phyloP scores from a whole-genome alignment of 2,888 invertebrate species.

The Cheilosia grossa region DNA sequence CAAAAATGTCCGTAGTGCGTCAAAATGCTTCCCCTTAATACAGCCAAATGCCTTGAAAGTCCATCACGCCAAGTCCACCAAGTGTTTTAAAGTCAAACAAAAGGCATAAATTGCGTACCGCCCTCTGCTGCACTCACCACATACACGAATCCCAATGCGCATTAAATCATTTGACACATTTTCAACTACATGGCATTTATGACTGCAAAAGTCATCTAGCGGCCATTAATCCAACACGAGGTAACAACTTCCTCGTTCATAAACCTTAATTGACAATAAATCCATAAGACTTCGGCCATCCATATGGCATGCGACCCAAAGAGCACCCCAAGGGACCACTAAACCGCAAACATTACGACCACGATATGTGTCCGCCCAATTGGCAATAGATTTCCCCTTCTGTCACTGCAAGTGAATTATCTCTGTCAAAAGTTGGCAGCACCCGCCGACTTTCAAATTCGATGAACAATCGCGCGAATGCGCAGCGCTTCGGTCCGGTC shows the following conservation, averaged over 20 bases:
- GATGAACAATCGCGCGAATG: conserved; percentile 44
- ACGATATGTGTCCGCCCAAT: conserved; percentile 33
- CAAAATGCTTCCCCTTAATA: too few species aligned
- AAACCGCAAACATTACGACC: conserved; percentile 15
- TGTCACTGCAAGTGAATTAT: conserved; percentile 35
- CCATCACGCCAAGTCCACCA: background rate
- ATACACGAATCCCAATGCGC: background rate
- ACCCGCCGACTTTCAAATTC: conserved; percentile 38
- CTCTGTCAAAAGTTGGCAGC: conserved; percentile 36
- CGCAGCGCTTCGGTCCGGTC: background rate
- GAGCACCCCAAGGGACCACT: conserved; percentile 32
- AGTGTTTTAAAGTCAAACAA: background rate
- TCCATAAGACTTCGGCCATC: conserved; percentile 30
- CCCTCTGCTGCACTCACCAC: background rate
- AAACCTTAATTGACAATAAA: conserved; percentile 63
- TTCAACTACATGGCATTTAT: conserved; percentile 46
- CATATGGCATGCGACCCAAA: conserved; percentile 1
- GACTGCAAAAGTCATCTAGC: conserved; percentile 43
- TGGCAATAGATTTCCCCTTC: conserved; percentile 28
- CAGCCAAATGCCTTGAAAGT: too few species aligned
- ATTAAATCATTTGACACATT: conserved; percentile 37
- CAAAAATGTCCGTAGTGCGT: too few species aligned
- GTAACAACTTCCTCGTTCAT: conserved; percentile 54
- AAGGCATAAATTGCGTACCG: conserved; percentile 8
- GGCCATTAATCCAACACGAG: conserved; percentile 36